Evolutionary conservation across 1,140 invertebrate species (phyloP), one percentile per base, ranked within the genome.

Genomic region (Heliconius congener): DNA sequence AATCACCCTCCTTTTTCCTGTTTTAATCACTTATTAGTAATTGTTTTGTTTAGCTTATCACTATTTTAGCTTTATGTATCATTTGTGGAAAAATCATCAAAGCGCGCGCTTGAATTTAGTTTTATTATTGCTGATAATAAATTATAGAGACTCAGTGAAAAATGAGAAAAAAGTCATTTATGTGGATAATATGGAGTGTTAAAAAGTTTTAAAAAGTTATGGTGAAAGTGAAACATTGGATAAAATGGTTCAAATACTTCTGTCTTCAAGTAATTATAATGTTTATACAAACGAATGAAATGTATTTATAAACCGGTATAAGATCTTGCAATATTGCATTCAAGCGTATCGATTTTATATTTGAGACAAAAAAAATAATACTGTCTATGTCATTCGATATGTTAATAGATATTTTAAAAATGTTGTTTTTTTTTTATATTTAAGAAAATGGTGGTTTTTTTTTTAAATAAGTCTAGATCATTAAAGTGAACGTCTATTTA

Each of bases 21-120:
- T 66, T 27, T 16, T 66, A 66, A 66, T 66, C 60, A 27, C 23
- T 66, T 66, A 27, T 66, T 66, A 27, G 23, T 66, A 66, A 66
- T 66, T 66, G 60, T 66, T 66, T 66, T 66, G 60, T 66, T 30
- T 30, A 66, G 60, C 60, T 66, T 66, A 66, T 66, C 60, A 66
- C 0, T 30, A 2, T 11, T 66, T 66, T 8, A 30, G 23, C 11
- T 5, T 66, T 66, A 4, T 27, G 11, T 23, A 27, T 66, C 60
- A 66, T 66, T 66, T 66, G 60, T 11, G 9, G 16, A 27, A 27
- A 66, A 30, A 30, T 66, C 23, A 57, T 66, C 60, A 27, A 66
- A 66, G 60, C 9, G n/a, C 23, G 60, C 60, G 23, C 60, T 66
- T 30, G 8, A 30, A 27, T 13, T 66, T 66, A 66, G 60, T 66